These are phyloP conservation scores for Menura novaehollandiae DNA, from an alignment of 2,113 vertebrate species.

Conservation along the genomic window DNA sequence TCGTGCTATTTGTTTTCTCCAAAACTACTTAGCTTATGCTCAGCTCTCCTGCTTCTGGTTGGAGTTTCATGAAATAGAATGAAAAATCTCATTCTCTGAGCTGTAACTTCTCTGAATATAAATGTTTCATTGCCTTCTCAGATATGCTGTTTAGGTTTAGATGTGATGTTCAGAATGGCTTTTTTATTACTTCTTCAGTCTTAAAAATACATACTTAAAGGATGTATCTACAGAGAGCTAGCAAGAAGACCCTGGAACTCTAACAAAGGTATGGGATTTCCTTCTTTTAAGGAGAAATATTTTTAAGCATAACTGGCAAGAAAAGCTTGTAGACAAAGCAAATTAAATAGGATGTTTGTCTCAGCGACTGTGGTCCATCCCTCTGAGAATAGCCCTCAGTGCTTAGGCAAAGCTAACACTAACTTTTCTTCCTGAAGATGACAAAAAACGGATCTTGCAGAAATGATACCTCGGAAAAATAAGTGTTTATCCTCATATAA, in stretches of 20 bases:
- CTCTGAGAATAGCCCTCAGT: background rate
- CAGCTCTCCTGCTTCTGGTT: background rate
- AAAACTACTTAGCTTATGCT: background rate
- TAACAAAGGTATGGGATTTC: background rate
- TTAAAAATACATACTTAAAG: background rate
- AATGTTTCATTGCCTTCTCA: background rate
- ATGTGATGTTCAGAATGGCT: background rate
- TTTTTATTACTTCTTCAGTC: background rate
- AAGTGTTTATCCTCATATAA: background rate
- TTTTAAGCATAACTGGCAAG: background rate
- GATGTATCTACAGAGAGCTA: background rate
- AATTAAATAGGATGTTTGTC: background rate
- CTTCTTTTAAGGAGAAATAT: background rate
- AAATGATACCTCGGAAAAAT: background rate
- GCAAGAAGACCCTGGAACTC: background rate
- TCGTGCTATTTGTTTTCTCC: background rate
- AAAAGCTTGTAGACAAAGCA: background rate
- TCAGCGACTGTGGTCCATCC: background rate
- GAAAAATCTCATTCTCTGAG: background rate
- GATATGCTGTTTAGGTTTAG: background rate
- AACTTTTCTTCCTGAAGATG: background rate
- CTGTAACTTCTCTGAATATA: background rate
- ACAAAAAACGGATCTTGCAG: background rate
- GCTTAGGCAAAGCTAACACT: background rate
- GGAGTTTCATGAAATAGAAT: background rate